These are phyloP conservation scores for Morpho helenor DNA, from an alignment of 2,888 invertebrate genomes.

Conservation along the genomic window DNA sequence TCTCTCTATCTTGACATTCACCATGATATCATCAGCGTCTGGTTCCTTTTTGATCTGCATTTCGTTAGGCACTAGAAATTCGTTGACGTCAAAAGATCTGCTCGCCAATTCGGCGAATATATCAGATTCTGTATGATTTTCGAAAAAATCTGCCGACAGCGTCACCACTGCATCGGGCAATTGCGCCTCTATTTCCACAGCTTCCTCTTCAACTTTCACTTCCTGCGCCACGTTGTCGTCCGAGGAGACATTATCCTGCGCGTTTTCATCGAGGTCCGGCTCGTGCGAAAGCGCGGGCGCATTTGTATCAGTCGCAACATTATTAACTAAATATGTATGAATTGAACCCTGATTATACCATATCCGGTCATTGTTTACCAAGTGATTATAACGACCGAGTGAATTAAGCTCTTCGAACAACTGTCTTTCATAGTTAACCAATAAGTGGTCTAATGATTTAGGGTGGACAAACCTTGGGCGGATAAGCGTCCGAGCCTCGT, in stretches of 20 bases:
- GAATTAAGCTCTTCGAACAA: slow-evolving; percentile 87
- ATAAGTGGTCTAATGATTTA: slow-evolving; percentile 84
- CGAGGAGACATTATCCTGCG: slow-evolving; percentile 58
- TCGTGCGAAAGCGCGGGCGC: slow-evolving; percentile 53
- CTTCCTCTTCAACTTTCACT: slow-evolving; percentile 65
- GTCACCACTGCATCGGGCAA: slow-evolving; percentile 59
- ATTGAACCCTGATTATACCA: slow-evolving; percentile 57
- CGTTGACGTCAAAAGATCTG: slow-evolving; percentile 69
- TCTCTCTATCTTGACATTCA: slow-evolving; percentile 56
- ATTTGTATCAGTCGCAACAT: slow-evolving; percentile 69
- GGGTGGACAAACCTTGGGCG: slow-evolving; percentile 83
- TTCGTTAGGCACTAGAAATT: slow-evolving; percentile 56
- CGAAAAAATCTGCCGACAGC: slow-evolving; percentile 56
- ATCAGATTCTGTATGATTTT: slow-evolving; percentile 57
- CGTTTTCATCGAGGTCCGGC: slow-evolving; percentile 43
- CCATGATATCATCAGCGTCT: slow-evolving; percentile 33
- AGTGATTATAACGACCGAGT: slow-evolving; percentile 74
- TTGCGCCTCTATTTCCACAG: slow-evolving; percentile 24
- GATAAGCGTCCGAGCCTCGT: slow-evolving; percentile 75
- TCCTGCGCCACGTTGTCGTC: slow-evolving; percentile 72
- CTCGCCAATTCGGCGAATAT: slow-evolving; percentile 63
- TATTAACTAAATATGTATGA: slow-evolving; percentile 74
- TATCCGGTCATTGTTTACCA: slow-evolving; percentile 66
- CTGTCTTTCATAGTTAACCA: slow-evolving; percentile 85
- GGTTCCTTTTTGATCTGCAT: slow-evolving; percentile 68